Base-by-base conservation (phyloP, 2,888 invertebrate species). In the Lithosia quadra region DNA sequence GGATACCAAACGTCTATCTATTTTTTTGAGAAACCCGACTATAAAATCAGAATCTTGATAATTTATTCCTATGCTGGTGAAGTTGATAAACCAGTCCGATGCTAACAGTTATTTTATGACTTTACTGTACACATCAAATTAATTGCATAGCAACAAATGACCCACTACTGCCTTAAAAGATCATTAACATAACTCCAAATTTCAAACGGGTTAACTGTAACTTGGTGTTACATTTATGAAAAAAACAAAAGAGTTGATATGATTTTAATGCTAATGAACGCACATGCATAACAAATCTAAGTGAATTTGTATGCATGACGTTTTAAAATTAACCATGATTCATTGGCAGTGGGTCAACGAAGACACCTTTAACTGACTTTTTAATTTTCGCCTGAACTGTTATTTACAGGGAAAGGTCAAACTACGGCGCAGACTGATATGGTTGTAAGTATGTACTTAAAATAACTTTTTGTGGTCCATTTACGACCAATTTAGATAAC, bases 401-500 rank as follows among this genome's bases (percentile, higher is more conserved):
- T 69, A 55, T 67, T 62, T 60, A 63, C 9, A 49, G 61, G 65
- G 62, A 28, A 72, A 64, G 74, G 66, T 68, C 33, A 65, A 36
- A 57, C 39, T 63, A 53, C 8, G 28, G 53, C 24, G 59, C 24
- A 56, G 34, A 55, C 55, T 36, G 63, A 63, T 63, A 68, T 49
- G 58, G 53, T 49, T 49, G n/a, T 49, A 71, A 65, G 59, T 34
- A n/a, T n/a, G 53, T 63, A 67, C 64, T 67, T 68, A 67, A 73
- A 72, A 68, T 71, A 56, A 65, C 62, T 60, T 65, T 74, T 67
- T 68, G 58, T 71, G 65, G 69, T 69, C 59, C 55, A 70, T 61
- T 68, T 69, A 66, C 60, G 53, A 65, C 58, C 63, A 72, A 70
- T 76, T 74, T 69, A 72, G 73, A 72, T 72, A 80, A 60, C 65